Evolutionary conservation across 2,113 vertebrate species (phyloP), one percentile per base, ranked within the genome.

Genomic region (Tetrax tetrax): DNA sequence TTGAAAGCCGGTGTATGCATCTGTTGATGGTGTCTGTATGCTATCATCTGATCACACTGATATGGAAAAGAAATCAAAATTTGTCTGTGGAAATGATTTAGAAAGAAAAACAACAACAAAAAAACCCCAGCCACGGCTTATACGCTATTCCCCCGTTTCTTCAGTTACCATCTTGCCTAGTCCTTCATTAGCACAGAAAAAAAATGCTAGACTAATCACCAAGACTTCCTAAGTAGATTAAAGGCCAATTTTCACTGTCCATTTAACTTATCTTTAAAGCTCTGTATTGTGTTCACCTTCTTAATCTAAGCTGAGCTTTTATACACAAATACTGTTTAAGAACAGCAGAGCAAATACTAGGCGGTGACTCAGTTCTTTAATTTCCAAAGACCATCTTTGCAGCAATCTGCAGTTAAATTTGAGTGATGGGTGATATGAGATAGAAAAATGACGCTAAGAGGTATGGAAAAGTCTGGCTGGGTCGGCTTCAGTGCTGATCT

Each of bases 211-310:
- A 51, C 45, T 78, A 95, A 84, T 92, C 86, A 82, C 74, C 57
- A 92, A 95, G 65, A 28, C 61, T 93, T 92, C 65, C 57, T 84
- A 89, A 95, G 90, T 4, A 89, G 83, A 90, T 91, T 95, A 89
- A 96, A 90, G 69, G 61, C 50, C 45, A 84, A 57, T 92, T 89
- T 95, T 91, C 76, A 50, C 60, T 95, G 94, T 72, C 74, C 41
- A 65, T 87, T 95, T 95, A 92, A 72, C 89, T 89, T 91, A 69
- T 41, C 82, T 83, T 74, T 91, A 78, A 95, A 92, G 48, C 61
- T 78, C 53, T 83, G 47, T 72, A 66, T 93, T 87, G 63, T 78
- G 33, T 91, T 86, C 93, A 64, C 85, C 82, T 77, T 89, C 83
- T 88, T 90, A 91, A 83, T 93, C 84, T 93, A 33, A 66, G 54